Conservation (phyloP, 2,888 invertebrate species). For the Athetis lepigone region DNA sequence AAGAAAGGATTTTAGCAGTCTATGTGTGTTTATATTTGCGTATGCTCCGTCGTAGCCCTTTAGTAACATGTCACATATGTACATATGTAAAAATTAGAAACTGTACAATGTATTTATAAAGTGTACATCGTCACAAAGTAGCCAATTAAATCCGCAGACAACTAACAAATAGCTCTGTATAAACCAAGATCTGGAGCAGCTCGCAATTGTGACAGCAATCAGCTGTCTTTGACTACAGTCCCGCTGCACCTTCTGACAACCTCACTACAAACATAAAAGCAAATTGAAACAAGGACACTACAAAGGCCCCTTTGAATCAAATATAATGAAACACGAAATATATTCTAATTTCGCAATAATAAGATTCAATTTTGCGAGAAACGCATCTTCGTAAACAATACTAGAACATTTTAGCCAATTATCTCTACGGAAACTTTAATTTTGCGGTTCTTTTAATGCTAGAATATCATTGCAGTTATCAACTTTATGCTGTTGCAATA, state of each 20-base stretch:
- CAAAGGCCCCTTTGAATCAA: conserved; percentile 37
- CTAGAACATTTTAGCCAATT: conserved; percentile 62
- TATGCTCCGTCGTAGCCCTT: no score
- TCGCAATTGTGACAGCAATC: conserved; percentile 14
- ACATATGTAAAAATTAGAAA: no score
- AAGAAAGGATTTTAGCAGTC: no score
- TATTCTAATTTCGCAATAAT: conserved; percentile 34
- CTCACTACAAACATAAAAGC: conserved; percentile 35
- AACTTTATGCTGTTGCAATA: conserved; percentile 47
- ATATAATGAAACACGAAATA: conserved; percentile 23
- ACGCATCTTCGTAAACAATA: conserved; percentile 44
- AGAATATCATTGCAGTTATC: conserved; percentile 35
- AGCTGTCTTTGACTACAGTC: conserved; percentile 28
- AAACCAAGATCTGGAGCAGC: conserved; percentile 9
- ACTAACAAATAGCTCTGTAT: conserved; percentile 11
- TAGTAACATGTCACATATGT: no score
- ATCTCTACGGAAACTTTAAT: conserved; percentile 62
- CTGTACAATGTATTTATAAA: no score
- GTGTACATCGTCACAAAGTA: no score
- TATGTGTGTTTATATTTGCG: no score
- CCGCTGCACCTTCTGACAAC: conserved; percentile 8
- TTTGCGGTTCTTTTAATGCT: conserved; percentile 53
- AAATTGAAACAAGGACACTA: conserved; percentile 52
- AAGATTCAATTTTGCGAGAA: conserved; percentile 53
- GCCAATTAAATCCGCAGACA: background rate